phyloP scores from a whole-genome alignment of 2,888 invertebrate species.

The Chrysolina americana region DNA sequence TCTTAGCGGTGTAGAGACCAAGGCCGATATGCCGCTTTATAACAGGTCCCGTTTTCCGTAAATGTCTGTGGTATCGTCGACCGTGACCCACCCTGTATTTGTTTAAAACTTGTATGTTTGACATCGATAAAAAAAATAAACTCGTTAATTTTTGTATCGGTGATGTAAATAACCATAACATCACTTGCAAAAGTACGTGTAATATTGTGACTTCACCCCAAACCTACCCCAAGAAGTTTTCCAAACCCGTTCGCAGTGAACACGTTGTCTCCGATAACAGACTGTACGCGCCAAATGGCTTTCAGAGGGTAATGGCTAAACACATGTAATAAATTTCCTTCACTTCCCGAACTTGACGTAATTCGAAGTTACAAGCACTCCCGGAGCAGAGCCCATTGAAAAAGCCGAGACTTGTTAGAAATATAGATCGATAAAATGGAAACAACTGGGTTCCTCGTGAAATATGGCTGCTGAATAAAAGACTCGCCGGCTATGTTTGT shows the following conservation, averaged over 20 bases:
- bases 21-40: too few relatives aligned
- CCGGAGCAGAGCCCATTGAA: background rate
- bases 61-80: too few relatives aligned
- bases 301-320: conserved; percentile 11
- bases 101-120: too few relatives aligned
- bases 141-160: too few relatives aligned
- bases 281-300: background rate
- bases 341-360: conserved; percentile 11
- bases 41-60: too few relatives aligned
- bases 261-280: background rate
- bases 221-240: conserved; percentile 8
- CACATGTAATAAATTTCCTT: conserved; percentile 18
- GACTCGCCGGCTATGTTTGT: conserved; percentile 36
- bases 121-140: too few relatives aligned
- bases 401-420: conserved; percentile 26
- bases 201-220: background rate
- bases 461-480: conserved; percentile 38
- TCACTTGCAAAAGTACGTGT: too few relatives aligned
- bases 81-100: too few relatives aligned
- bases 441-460: conserved; percentile 36
- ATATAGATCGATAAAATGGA: conserved; percentile 36
- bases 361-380: conserved; percentile 16
- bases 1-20: too few relatives aligned
- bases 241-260: background rate
- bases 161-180: too few relatives aligned